These are phyloP conservation scores for Clarias macrocephalus DNA, from an alignment of 2,113 vertebrate species.

Conservation along the genomic window DNA sequence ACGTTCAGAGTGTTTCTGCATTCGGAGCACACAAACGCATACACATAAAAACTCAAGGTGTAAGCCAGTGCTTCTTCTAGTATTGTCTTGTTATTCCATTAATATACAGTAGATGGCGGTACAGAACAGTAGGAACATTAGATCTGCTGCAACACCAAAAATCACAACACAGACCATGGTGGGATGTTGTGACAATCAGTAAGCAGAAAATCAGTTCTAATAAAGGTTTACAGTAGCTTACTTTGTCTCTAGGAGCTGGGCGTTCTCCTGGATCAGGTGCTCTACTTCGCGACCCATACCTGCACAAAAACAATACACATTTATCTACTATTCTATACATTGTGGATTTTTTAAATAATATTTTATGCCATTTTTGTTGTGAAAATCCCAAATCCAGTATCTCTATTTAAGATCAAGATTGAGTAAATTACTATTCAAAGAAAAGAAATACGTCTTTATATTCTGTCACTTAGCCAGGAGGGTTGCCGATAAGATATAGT, in stretches of 20 bases:
- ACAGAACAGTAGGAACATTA: background rate
- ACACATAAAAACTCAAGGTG: background rate
- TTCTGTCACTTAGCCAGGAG: no score
- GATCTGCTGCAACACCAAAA: background rate
- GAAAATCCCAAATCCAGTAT: no score
- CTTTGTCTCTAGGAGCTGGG: conserved; percentile 97
- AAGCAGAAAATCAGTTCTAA: background rate
- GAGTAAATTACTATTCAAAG: no score
- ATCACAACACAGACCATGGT: background rate
- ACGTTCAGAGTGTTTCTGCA: conserved; percentile 93
- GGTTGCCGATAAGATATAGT: conserved; percentile 49
- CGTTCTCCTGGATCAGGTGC: conserved; percentile 96
- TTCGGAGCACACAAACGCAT: background rate
- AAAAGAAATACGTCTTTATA: no score
- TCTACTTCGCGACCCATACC: conserved; percentile 99
- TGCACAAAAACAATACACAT: conserved; percentile 61
- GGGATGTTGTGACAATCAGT: background rate
- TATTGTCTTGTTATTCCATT: background rate
- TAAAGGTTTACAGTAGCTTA: conserved; percentile 65
- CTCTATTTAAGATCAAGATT: no score
- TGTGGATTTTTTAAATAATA: no score
- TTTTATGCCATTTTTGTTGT: no score
- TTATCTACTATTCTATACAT: background rate
- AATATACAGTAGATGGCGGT: conserved; percentile 47
- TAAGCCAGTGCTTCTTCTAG: background rate